Evolutionary conservation across 2,888 invertebrate species (phyloP).

Genomic region (Lycia hirtaria): DNA sequence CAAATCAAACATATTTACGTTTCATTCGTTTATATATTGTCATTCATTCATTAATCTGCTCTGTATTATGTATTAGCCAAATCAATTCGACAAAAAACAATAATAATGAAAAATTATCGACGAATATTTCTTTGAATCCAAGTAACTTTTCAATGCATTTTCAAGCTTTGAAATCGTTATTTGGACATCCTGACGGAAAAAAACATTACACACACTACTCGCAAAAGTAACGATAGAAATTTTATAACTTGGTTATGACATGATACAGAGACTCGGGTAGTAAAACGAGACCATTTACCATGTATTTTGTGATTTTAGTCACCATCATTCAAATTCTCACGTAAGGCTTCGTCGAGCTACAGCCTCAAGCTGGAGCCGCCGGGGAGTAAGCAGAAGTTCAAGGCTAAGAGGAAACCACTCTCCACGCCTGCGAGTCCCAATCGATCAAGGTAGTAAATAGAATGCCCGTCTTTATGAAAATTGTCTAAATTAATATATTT

Average conservation of each 20-base stretch:
- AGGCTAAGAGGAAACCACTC: constrained; percentile 94
- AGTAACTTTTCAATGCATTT: not conserved
- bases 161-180: no score
- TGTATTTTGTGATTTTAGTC: constrained; percentile 89
- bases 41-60: constrained; percentile 6
- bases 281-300: constrained; percentile 33
- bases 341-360: constrained; percentile 98
- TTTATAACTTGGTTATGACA: constrained; percentile 19
- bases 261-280: constrained; percentile 5
- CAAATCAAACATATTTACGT: not conserved
- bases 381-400: constrained; percentile 93
- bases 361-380: constrained; percentile 97
- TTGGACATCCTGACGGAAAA: no score
- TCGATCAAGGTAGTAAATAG: constrained; percentile 82
- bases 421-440: constrained; percentile 98
- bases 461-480: not conserved
- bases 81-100: not conserved
- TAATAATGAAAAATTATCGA: not conserved
- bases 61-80: constrained; percentile 15
- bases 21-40: not conserved
- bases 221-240: no score
- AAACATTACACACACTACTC: no score
- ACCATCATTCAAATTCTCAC: constrained; percentile 98
- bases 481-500: not conserved
- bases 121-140: not conserved